Evolutionary conservation across 2,113 vertebrate species (phyloP).

Genomic region (Myrmophylax atrothorax): DNA sequence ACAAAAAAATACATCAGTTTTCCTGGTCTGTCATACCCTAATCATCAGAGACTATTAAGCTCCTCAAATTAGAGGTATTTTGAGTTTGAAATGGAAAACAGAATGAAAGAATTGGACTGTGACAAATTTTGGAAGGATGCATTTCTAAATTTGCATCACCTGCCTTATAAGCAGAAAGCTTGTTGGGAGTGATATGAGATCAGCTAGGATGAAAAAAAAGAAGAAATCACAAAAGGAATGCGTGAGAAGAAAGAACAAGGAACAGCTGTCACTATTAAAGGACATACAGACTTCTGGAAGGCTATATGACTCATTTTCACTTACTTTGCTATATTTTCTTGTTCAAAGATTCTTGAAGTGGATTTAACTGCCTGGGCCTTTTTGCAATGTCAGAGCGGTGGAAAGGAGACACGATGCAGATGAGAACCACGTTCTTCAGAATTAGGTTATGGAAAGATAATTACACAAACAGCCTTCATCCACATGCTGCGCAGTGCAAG

Average conservation of each 20-base stretch:
- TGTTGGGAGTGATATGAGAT: background rate
- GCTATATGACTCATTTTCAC: background rate
- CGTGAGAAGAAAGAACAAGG: background rate
- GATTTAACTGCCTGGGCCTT: background rate
- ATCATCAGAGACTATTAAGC: background rate
- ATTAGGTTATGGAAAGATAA: slow-evolving; percentile 18
- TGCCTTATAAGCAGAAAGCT: background rate
- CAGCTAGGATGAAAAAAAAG: background rate
- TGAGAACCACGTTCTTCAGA: slow-evolving; percentile 1
- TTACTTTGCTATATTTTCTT: background rate
- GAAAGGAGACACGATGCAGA: background rate
- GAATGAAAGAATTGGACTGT: background rate
- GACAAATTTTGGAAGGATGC: background rate
- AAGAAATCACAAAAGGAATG: background rate
- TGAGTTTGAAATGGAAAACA: background rate
- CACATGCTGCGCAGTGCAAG: background rate
- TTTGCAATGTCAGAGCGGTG: background rate
- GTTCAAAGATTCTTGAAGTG: background rate
- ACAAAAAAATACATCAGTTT: background rate
- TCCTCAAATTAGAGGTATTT: background rate
- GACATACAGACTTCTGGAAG: background rate
- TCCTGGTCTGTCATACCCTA: background rate
- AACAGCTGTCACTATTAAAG: background rate
- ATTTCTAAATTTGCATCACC: background rate
- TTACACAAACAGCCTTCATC: background rate